Evolutionary conservation across 2,888 invertebrate species (phyloP), one percentile per base, ranked within the genome.

Genomic region (Oeneis ivallda): DNA sequence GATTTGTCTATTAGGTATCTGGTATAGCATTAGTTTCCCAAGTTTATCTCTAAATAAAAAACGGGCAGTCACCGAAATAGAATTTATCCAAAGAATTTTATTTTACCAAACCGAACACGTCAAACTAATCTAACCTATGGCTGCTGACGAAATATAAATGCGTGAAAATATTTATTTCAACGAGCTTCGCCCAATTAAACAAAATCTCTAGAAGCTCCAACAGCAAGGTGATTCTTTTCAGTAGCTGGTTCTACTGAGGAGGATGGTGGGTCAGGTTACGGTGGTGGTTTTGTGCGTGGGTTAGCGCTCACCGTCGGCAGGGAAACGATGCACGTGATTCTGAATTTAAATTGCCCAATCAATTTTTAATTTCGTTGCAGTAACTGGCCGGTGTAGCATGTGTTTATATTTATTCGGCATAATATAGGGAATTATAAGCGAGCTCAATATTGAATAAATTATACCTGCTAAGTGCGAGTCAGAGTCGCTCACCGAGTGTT

Each of bases 291-390:
- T 68, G 70, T 72, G 73, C 75, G 72, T 73, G 72, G 75, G 75
- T 82, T 80, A 79, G 76, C 77, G 74, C 76, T 73, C 77, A 73
- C 74, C 76, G 72, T 66, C 71, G 74, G 77, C 64, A 78, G 79
- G 80, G 76, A 81, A 81, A 72, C 78, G 76, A 71, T 75, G 77
- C 76, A 77, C 87, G 86, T 88, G 87, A 83, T 85, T 78, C 78
- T 78, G 86, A 87, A 88, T 88, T 87, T 86, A 87, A 88, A 87
- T 85, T 83, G 78, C 75, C 86, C 79, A 80, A 87, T 88, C 85
- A 86, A 83, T 85, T 87, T 87, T 87, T 86, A 85, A 87, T 86
- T 86, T 86, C 74, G 79, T 76, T 78, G 80, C 80, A 79, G 76
- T 76, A 75, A 75, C 73, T 62, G 71, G 60, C 66, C 66, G 37